Conservation (phyloP, 2,888 invertebrate species). For the Xanthorhoe designata region DNA sequence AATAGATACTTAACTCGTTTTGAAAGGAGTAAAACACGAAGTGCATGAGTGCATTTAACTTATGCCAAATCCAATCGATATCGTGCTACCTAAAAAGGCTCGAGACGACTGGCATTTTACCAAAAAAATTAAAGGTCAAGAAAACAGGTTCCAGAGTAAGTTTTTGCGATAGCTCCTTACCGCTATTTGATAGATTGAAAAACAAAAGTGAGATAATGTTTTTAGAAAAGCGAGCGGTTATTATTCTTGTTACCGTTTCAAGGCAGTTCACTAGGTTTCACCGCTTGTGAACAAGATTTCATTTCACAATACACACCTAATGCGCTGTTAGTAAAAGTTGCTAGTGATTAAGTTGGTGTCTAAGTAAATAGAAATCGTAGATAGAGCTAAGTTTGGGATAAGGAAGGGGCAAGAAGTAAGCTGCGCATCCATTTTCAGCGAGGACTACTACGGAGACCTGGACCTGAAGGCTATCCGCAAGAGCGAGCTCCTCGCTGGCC, state of each 20-base stretch:
- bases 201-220: constrained; percentile 67
- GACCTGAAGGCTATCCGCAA: constrained; percentile 98
- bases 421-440: constrained; percentile 89
- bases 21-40: constrained; percentile 25
- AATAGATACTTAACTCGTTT: constrained; percentile 18
- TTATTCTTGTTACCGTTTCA: constrained; percentile 73
- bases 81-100: constrained; percentile 33
- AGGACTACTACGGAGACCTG: constrained; percentile 98
- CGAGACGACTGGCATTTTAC: constrained; percentile 20
- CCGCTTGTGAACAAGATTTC: constrained; percentile 66
- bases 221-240: constrained; percentile 74
- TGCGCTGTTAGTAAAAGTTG: constrained; percentile 71
- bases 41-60: constrained; percentile 19
- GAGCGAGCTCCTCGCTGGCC: constrained; percentile 95
- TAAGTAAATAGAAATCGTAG: constrained; percentile 53
- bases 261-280: constrained; percentile 76
- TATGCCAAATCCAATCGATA: constrained; percentile 18
- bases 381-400: constrained; percentile 57
- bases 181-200: constrained; percentile 53
- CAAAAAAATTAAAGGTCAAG: constrained; percentile 56
- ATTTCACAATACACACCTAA: constrained; percentile 76
- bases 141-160: constrained; percentile 49
- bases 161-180: constrained; percentile 58
- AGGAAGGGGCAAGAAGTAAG: constrained; percentile 78
- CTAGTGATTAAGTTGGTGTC: constrained; percentile 67